Conservation (phyloP, 2,888 invertebrate species). For the Omphaloscelis lunosa region DNA sequence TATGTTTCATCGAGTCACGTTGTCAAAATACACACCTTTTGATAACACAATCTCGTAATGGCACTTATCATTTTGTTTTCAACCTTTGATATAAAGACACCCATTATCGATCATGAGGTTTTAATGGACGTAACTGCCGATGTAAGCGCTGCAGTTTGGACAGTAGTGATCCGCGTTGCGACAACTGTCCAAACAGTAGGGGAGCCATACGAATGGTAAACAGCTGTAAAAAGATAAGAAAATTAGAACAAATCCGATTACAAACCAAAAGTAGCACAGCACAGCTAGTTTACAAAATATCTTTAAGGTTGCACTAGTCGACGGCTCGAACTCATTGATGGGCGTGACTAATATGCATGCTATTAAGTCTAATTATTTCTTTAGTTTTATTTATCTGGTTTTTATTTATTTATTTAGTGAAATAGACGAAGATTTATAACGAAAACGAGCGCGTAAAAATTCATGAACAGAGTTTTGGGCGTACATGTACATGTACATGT, state of each 20-base stretch:
- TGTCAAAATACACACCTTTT: background rate
- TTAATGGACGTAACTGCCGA: slow-evolving; percentile 84
- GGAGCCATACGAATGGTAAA: slow-evolving; percentile 84
- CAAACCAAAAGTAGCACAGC: background rate
- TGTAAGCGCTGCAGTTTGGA: slow-evolving; percentile 88
- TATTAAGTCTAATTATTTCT: too few relatives aligned
- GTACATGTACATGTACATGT: too few relatives aligned
- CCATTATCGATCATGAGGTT: background rate
- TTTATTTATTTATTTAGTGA: too few relatives aligned
- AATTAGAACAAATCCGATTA: background rate
- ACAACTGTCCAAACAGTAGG: slow-evolving; percentile 90
- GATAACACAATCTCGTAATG: background rate
- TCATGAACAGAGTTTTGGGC: too few relatives aligned
- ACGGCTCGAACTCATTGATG: too few relatives aligned
- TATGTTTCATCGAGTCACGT: background rate
- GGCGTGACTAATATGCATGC: too few relatives aligned
- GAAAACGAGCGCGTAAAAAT: too few relatives aligned
- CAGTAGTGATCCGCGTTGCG: slow-evolving; percentile 90
- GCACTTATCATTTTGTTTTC: background rate
- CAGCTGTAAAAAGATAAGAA: slow-evolving; percentile 14
- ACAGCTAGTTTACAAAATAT: too few relatives aligned
- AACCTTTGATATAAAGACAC: background rate
- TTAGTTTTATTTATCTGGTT: too few relatives aligned
- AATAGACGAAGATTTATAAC: too few relatives aligned
- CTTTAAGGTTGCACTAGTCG: too few relatives aligned